phyloP scores from a whole-genome alignment of 2,113 vertebrate species.

The Balaeniceps rex region DNA sequence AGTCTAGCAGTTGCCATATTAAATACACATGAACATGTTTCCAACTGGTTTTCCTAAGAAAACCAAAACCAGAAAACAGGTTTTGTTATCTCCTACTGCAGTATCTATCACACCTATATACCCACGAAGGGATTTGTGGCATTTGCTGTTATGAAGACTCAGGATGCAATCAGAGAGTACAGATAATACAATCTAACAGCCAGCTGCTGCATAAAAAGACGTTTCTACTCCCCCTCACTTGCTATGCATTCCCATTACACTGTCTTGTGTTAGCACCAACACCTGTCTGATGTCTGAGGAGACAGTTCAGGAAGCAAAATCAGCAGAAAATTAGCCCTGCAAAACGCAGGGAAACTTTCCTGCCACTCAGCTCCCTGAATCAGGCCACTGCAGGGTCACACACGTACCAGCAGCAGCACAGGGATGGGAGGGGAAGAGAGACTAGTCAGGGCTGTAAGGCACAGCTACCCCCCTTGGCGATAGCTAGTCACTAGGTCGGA shows the following conservation, averaged over 20 bases:
- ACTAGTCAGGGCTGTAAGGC: neutral
- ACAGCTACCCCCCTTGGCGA: accelerated
- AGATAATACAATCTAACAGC: neutral
- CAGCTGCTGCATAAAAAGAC: neutral
- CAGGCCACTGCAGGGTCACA: neutral
- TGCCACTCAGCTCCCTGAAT: neutral
- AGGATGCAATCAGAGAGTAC: neutral
- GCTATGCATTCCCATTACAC: neutral
- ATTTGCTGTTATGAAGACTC: neutral
- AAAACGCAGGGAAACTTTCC: neutral
- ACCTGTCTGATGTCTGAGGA: neutral
- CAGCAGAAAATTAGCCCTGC: neutral
- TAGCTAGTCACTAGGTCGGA: neutral
- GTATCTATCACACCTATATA: neutral
- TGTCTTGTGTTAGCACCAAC: neutral
- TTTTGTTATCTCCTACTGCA: neutral
- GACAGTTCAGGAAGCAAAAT: neutral
- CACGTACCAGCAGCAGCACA: neutral
- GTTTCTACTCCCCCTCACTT: neutral
- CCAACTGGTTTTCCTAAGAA: neutral
- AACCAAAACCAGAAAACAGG: neutral
- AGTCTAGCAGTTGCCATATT: neutral
- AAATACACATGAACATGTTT: neutral
- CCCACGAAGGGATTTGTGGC: neutral
- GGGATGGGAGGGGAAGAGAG: neutral